phyloP scores from a whole-genome alignment of 2,797 vertebrate species.

The Lycodopsis pacificus region DNA sequence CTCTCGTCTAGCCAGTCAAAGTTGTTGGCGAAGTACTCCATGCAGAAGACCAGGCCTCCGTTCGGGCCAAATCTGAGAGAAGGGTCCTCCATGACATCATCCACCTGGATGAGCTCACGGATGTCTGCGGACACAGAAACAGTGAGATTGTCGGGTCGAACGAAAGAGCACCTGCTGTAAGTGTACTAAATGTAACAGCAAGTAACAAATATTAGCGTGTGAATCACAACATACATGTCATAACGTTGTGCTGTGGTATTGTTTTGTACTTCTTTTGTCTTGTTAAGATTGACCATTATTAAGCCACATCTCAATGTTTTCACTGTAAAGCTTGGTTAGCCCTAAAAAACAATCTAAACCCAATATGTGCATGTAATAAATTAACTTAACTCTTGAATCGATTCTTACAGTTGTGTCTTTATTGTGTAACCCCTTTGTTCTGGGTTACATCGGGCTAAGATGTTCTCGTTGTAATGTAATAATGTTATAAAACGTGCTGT shows the following conservation, averaged over 20 bases:
- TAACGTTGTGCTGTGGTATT: background rate
- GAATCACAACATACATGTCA: background rate
- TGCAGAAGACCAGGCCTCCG: constrained; percentile 96
- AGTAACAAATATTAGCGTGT: background rate
- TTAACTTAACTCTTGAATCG: background rate
- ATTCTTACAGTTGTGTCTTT: background rate
- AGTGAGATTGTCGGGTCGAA: background rate
- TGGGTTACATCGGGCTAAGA: background rate
- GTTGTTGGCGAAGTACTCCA: constrained; percentile 98
- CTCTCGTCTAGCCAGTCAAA: constrained; percentile 95
- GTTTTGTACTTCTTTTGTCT: background rate
- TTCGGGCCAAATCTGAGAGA: constrained; percentile 94
- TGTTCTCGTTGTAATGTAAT: background rate
- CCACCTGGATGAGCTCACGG: constrained; percentile 95
- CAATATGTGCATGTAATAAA: background rate
- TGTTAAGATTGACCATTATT: background rate
- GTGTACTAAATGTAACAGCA: background rate
- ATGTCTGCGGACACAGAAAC: constrained; percentile 84
- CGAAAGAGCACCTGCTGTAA: background rate
- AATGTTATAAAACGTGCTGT: background rate
- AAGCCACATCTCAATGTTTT: background rate
- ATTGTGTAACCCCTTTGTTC: background rate
- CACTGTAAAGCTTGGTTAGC: background rate
- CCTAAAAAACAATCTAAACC: background rate
- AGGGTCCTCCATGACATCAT: constrained; percentile 96